phyloP scores from a whole-genome alignment of 2,797 vertebrate species.

The Lepidocolaptes lacrymiger region DNA sequence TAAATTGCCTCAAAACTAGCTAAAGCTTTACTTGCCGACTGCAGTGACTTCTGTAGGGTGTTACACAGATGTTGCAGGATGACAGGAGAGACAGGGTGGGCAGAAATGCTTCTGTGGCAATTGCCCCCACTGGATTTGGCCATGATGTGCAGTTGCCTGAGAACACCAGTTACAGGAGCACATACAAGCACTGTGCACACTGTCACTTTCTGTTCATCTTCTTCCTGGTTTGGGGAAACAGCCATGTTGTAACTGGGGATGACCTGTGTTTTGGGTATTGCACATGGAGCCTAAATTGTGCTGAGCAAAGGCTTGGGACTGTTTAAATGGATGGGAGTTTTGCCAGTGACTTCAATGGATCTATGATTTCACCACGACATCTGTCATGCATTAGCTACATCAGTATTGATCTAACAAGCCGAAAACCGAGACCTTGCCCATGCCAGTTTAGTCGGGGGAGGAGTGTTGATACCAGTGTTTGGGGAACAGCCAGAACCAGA shows the following conservation, averaged over 20 bases:
- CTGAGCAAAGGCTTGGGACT: constrained; percentile 4
- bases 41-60: not conserved
- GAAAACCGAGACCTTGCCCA: constrained; percentile 14
- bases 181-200: not conserved
- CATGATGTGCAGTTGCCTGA: not conserved
- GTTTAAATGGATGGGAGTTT: not conserved
- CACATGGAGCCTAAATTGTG: not conserved
- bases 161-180: not conserved
- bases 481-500: not conserved
- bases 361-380: constrained; percentile 46
- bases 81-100: not conserved
- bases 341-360: constrained; percentile 38
- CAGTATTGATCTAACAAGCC: not conserved
- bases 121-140: not conserved
- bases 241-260: not conserved
- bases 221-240: not conserved
- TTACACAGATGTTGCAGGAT: not conserved
- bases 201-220: not conserved
- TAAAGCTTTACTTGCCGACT: not conserved
- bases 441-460: not conserved
- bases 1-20: not conserved
- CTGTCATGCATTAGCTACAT: constrained; percentile 24
- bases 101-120: not conserved
- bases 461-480: not conserved
- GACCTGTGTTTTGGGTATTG: not conserved